phyloP scores from a whole-genome alignment of 2,113 vertebrate species.

The Bagarius yarrelli region DNA sequence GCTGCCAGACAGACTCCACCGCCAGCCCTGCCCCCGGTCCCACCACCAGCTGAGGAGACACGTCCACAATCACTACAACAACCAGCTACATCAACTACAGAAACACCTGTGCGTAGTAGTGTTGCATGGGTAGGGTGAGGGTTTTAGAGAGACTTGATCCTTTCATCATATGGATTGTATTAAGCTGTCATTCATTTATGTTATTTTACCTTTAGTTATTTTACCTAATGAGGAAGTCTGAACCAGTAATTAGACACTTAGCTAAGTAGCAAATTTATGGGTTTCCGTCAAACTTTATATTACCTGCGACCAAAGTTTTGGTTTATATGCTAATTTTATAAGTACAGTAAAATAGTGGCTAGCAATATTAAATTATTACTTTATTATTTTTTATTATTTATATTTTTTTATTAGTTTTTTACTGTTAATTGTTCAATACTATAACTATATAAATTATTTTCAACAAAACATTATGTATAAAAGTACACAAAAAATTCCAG shows the following conservation, averaged over 20 bases:
- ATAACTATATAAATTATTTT: background rate
- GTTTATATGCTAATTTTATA: background rate
- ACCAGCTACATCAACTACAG: slow-evolving; percentile 95
- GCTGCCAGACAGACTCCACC: slow-evolving; percentile 66
- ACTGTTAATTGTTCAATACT: background rate
- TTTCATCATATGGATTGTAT: background rate
- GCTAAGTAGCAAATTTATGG: background rate
- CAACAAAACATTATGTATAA: background rate
- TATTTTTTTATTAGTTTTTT: background rate
- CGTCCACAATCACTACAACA: slow-evolving; percentile 85
- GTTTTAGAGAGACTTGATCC: background rate
- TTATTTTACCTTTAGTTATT: no score
- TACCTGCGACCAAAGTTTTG: background rate
- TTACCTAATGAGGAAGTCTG: no score
- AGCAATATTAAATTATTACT: background rate
- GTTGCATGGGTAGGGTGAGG: background rate
- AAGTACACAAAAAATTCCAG: background rate
- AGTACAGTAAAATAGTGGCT: background rate
- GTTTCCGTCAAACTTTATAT: background rate
- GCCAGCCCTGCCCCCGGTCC: slow-evolving; percentile 27
- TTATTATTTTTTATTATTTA: background rate
- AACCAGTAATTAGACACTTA: background rate
- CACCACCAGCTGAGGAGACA: slow-evolving; percentile 49
- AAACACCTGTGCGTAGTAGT: slow-evolving; percentile 83
- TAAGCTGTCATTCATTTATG: background rate